These are phyloP conservation scores for Balaenoptera acutorostrata DNA, from an alignment of 2,113 vertebrate species.

Conservation along the genomic window DNA sequence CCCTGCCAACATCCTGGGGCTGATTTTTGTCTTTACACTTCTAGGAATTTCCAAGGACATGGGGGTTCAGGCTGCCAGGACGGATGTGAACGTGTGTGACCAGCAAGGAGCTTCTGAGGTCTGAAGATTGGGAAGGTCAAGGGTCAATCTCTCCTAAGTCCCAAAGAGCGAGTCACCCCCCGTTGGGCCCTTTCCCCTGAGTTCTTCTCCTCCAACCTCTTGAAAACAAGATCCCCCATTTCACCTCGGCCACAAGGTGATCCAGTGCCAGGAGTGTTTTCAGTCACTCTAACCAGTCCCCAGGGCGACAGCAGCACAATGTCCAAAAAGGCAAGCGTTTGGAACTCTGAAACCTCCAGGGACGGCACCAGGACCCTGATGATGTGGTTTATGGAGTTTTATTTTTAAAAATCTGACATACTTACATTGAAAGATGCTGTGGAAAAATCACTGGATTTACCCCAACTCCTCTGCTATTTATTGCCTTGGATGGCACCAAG, in stretches of 20 bases:
- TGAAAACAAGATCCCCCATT: slow-evolving; percentile 41
- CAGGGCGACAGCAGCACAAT: not conserved
- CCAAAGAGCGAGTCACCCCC: not conserved
- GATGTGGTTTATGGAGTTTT: slow-evolving; percentile 61
- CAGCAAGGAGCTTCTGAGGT: not conserved
- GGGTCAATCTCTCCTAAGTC: not conserved
- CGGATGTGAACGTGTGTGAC: slow-evolving; percentile 21
- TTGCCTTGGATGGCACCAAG: slow-evolving; percentile 61
- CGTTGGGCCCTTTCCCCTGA: not conserved
- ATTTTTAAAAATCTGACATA: slow-evolving; percentile 58
- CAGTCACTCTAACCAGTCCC: slow-evolving; percentile 28
- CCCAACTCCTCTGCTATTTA: slow-evolving; percentile 57
- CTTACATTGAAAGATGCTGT: slow-evolving; percentile 56
- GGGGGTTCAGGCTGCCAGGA: slow-evolving; percentile 44
- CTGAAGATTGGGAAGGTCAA: slow-evolving; percentile 5
- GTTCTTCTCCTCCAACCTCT: not conserved
- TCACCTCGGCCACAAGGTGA: slow-evolving; percentile 50
- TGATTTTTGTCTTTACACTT: slow-evolving; percentile 66
- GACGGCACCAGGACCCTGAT: slow-evolving; percentile 48
- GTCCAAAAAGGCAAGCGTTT: slow-evolving; percentile 53
- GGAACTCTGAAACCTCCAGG: slow-evolving; percentile 6
- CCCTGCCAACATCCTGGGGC: slow-evolving; percentile 62
- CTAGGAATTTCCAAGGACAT: slow-evolving; percentile 68
- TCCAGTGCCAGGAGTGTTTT: slow-evolving; percentile 34
- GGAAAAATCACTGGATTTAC: slow-evolving; percentile 44